Evolutionary conservation across 1,140 invertebrate species (phyloP).

Genomic region (Patella vulgata): DNA sequence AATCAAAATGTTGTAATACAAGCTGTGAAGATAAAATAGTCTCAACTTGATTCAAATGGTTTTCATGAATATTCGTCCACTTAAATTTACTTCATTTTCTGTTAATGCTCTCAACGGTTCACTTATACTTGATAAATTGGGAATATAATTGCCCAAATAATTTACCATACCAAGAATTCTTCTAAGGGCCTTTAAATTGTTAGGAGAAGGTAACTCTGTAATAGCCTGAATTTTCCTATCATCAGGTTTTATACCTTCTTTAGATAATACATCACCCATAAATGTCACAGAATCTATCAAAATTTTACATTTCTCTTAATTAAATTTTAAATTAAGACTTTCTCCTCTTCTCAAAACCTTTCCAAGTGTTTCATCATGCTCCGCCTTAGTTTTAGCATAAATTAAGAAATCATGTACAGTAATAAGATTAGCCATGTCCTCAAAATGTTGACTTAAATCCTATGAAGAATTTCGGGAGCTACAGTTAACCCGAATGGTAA

Average conservation of each 20-base stretch:
- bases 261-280: too few species aligned
- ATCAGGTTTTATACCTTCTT: too few species aligned
- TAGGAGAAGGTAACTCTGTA: too few species aligned
- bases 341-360: not conserved
- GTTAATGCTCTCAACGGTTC: constrained; percentile 30
- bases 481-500: too few species aligned
- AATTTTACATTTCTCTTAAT: not conserved
- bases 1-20: constrained; percentile 46
- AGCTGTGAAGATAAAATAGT: not conserved
- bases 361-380: not conserved
- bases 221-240: too few species aligned
- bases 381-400: not conserved
- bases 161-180: constrained; percentile 12
- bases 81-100: constrained; percentile 14
- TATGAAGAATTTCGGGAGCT: too few species aligned
- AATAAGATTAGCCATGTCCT: too few species aligned
- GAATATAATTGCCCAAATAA: too few species aligned
- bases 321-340: not conserved
- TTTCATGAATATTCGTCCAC: constrained; percentile 8
- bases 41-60: constrained; percentile 6
- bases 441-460: too few species aligned
- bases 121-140: constrained; percentile 57
- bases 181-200: constrained; percentile 9
- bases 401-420: too few species aligned
- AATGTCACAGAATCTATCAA: too few species aligned